Conservation (phyloP, 2,888 invertebrate species). For the Heteromurus nitidus region DNA sequence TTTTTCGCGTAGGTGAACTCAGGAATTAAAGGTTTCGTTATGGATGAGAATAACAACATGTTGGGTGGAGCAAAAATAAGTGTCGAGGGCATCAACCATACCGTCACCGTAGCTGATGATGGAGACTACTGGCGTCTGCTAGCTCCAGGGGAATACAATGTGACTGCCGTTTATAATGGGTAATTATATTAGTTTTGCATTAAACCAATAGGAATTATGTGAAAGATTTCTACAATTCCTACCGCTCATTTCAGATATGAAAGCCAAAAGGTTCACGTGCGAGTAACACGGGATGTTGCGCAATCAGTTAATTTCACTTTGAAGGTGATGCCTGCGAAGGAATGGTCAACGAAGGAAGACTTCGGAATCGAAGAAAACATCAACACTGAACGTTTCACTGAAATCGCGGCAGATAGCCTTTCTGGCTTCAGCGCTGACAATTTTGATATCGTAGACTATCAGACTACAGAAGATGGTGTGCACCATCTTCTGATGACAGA, state of each 20-base stretch:
- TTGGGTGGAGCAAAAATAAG: constrained; percentile 84
- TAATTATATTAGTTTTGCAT: constrained; percentile 75
- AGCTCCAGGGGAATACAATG: constrained; percentile 88
- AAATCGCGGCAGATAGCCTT: constrained; percentile 52
- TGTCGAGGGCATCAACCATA: constrained; percentile 85
- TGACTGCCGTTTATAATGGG: constrained; percentile 85
- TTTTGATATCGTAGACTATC: constrained; percentile 69
- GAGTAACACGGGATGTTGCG: constrained; percentile 77
- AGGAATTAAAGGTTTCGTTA: constrained; percentile 90
- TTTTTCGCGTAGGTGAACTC: constrained; percentile 82
- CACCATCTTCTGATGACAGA: constrained; percentile 70
- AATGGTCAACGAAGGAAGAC: constrained; percentile 76
- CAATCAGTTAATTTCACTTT: constrained; percentile 76
- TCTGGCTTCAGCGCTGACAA: constrained; percentile 66
- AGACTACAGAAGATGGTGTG: constrained; percentile 52
- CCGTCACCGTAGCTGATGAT: constrained; percentile 81
- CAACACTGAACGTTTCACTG: constrained; percentile 79
- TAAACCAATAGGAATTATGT: no score
- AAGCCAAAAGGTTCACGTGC: constrained; percentile 80
- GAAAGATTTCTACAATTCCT: no score
- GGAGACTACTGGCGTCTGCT: constrained; percentile 97
- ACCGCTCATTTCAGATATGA: constrained; percentile 82
- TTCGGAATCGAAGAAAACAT: constrained; percentile 76
- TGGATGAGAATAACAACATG: constrained; percentile 86
- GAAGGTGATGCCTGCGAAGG: constrained; percentile 71